Conservation (phyloP, 1,140 invertebrate species). For the Archivesica marissinica region DNA sequence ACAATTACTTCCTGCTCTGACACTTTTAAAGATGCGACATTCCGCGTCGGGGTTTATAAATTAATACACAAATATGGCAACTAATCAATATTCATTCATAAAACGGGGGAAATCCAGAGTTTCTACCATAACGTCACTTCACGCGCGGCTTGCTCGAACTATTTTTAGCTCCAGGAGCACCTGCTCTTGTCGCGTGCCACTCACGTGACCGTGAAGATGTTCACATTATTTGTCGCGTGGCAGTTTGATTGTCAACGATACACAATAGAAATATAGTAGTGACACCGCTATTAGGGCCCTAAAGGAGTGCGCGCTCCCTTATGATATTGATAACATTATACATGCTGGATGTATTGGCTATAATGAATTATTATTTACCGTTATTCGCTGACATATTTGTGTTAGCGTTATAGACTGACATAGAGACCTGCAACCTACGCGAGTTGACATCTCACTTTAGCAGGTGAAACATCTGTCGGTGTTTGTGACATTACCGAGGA, state of each 20-base stretch:
- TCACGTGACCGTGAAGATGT: conserved; percentile 59
- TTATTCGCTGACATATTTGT: conserved; percentile 4
- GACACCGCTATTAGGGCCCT: conserved; percentile 40
- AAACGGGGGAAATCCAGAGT: conserved; percentile 15
- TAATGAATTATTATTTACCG: conserved; percentile 33
- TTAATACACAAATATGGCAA: conserved; percentile 55
- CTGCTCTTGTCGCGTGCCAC: conserved; percentile 58
- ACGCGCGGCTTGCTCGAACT: conserved; percentile 17
- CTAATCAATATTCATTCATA: conserved; percentile 54
- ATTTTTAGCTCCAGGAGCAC: conserved; percentile 47
- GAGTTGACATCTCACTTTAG: conserved; percentile 12
- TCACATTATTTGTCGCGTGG: conserved; percentile 69
- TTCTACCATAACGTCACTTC: conserved; percentile 36
- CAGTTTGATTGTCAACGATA: conserved; percentile 25
- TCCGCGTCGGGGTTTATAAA: conserved; percentile 43
- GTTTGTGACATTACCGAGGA: background rate
- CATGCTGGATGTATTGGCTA: background rate
- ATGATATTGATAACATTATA: conserved; percentile 13
- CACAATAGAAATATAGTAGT: conserved; percentile 51
- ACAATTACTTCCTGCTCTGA: conserved; percentile 41
- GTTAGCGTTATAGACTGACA: background rate
- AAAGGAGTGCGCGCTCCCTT: conserved; percentile 21
- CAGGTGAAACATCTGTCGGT: conserved; percentile 17
- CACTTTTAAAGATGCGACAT: conserved; percentile 44
- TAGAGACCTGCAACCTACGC: conserved; percentile 21